A percentile compares a stretch with the other conserved stretches of the same genome.
These are phyloP conservation scores for Calephelis nemesis DNA, from an alignment of 1,140 invertebrate species.

Conservation along the genomic window DNA sequence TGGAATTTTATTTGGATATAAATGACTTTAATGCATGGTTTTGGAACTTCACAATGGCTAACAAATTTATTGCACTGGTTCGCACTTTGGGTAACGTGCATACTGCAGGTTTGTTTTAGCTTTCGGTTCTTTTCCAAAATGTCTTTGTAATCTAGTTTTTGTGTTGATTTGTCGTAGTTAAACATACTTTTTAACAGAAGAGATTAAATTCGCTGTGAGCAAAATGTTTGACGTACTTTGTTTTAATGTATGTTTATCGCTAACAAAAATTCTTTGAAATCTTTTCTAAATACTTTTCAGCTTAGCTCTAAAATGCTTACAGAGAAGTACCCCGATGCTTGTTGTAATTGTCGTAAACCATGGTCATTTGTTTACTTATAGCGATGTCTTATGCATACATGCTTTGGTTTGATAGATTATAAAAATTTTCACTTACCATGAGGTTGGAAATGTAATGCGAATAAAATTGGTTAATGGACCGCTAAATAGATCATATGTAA, in stretches of 20 bases:
- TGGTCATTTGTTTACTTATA: constrained; percentile 18
- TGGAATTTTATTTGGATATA: constrained; percentile 10
- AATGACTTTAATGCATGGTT: constrained; percentile 16
- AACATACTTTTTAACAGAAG: constrained; percentile 17
- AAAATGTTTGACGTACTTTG: constrained; percentile 10
- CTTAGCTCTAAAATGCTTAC: constrained; percentile 17
- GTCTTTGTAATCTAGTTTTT: constrained; percentile 19
- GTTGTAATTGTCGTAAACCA: constrained; percentile 18
- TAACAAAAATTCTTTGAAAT: constrained; percentile 10
- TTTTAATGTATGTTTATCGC: constrained; percentile 13
- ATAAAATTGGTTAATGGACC: background rate
- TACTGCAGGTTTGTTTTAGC: constrained; percentile 17
- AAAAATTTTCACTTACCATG: background rate
- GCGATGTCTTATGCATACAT: constrained; percentile 16
- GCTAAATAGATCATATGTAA: constrained; percentile 10
- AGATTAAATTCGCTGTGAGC: constrained; percentile 1
- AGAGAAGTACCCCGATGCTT: constrained; percentile 16
- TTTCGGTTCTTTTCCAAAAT: constrained; percentile 17
- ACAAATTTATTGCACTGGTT: constrained; percentile 14
- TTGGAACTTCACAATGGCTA: constrained; percentile 16
- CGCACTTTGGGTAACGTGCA: constrained; percentile 16
- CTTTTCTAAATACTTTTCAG: constrained; percentile 17
- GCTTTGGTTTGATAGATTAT: constrained; percentile 14
- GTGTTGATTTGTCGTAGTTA: constrained; percentile 16
- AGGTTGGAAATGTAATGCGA: constrained; percentile 9